Conservation (phyloP, 1,140 invertebrate species). For the Nasonia vitripennis region DNA sequence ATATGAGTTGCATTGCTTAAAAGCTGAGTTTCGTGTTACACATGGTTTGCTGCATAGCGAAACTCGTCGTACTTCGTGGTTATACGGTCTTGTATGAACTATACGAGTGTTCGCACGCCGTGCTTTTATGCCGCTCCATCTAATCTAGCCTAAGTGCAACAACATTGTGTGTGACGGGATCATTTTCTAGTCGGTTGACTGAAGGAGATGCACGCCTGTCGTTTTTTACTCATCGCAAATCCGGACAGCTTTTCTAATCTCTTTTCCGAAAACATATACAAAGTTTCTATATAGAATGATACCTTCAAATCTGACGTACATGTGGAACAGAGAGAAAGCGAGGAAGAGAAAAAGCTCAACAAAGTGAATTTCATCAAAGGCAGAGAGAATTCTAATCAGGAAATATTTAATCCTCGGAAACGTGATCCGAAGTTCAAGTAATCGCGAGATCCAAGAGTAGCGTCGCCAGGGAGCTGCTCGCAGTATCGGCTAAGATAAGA, state of each 20-base stretch:
- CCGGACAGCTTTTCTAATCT: too few relatives aligned
- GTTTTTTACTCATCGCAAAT: too few relatives aligned
- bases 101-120: too few relatives aligned
- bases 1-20: too few relatives aligned
- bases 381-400: not conserved
- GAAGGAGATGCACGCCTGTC: not conserved
- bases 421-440: not conserved
- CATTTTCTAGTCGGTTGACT: not conserved
- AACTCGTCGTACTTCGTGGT: not conserved
- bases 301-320: too few relatives aligned
- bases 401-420: not conserved
- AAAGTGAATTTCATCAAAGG: too few relatives aligned
- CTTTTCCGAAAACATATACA: too few relatives aligned
- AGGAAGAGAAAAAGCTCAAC: too few relatives aligned
- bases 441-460: not conserved
- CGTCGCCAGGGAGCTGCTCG: not conserved
- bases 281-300: too few relatives aligned
- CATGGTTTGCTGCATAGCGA: too few relatives aligned
- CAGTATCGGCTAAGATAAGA: not conserved
- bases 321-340: too few relatives aligned
- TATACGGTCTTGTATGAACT: not conserved
- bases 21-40: too few relatives aligned
- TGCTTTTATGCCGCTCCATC: slow-evolving; percentile 28
- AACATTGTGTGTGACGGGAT: slow-evolving; percentile 36
- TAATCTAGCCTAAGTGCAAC: slow-evolving; percentile 42